Base-by-base conservation (phyloP, 2,113 vertebrate genomes). In the Tichodroma muraria region DNA sequence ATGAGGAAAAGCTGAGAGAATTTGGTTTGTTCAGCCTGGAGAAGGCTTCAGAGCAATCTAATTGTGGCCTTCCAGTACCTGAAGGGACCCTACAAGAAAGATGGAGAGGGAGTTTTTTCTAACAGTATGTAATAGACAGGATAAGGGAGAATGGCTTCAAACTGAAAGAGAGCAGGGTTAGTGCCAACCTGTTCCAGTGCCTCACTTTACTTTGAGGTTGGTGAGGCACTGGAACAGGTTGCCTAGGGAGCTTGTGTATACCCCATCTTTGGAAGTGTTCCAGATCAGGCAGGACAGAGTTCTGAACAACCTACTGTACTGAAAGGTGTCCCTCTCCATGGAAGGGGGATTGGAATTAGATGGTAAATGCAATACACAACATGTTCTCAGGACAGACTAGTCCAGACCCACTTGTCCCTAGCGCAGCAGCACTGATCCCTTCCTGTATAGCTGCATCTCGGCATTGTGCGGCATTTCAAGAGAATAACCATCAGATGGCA, bases 401-500 rank as follows among this genome's bases (percentile, higher is more conserved):
- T 10, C 20, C 40, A 49, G 35, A 53, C 6, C 18, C 8, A 5
- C 19, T 56, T 10, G 20, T 45, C 17, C 1, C 15, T 21, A 44
- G 30, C 6, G 1, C 38, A 47, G 63, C 13, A 8, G 22, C 25
- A 3, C 19, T 22, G 38, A 27, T 15, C 23, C n/a, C 8, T 19
- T 9, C n/a, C n/a, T n/a, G n/a, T n/a, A n/a, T n/a, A n/a, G n/a
- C n/a, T n/a, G n/a, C n/a, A n/a, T n/a, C 38, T 31, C 8, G 3
- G 42, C 4, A 13, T 57, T 40, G 20, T 52, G 77, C 47, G 60
- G 80, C 89, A 69, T 23, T 91, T 95, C 42, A 54, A 53, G 9
- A 30, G 15, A 95, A 75, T 1, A 13, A 9, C 20, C 97, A 96
- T 88, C 88, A 97, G 98, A 95, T 97, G 97, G 97, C 97, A 98